Percentiles rank a stretch among this genome's conserved stretches.
Conservation (phyloP, 2,113 vertebrate species). For the Triplophysa dalaica region DNA sequence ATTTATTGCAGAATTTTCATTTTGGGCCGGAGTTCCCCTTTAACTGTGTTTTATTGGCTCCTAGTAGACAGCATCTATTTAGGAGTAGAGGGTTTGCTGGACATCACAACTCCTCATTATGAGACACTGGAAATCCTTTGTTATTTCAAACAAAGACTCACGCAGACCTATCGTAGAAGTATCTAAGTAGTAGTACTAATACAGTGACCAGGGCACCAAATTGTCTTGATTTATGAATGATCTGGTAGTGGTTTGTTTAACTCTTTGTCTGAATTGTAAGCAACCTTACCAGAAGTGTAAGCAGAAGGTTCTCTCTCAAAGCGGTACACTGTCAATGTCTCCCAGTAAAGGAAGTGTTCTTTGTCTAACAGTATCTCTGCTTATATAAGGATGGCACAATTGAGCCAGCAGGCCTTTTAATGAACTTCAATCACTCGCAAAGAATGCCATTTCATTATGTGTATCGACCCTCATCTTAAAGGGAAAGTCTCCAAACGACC, state of each 20-base stretch:
- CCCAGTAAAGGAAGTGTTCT: constrained; percentile 6
- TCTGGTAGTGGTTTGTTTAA: constrained; percentile 9
- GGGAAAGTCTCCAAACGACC: not conserved
- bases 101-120: not conserved
- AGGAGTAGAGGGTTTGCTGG: not conserved
- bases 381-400: constrained; percentile 10
- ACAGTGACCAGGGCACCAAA: not conserved
- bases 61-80: not conserved
- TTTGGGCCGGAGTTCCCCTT: not conserved
- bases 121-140: not conserved
- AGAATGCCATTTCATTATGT: not conserved
- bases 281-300: not conserved
- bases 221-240: not conserved
- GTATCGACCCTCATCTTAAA: not conserved
- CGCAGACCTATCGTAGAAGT: not conserved
- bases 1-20: not conserved
- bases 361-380: not conserved
- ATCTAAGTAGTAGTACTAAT: not conserved
- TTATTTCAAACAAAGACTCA: not conserved
- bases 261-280: not conserved
- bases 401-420: not conserved
- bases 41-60: not conserved
- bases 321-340: not conserved
- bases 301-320: not conserved
- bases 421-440: not conserved